Evolutionary conservation across 1,140 invertebrate species (phyloP), one percentile per base, ranked within the genome.

Genomic region (Leptonema lineaticorne): DNA sequence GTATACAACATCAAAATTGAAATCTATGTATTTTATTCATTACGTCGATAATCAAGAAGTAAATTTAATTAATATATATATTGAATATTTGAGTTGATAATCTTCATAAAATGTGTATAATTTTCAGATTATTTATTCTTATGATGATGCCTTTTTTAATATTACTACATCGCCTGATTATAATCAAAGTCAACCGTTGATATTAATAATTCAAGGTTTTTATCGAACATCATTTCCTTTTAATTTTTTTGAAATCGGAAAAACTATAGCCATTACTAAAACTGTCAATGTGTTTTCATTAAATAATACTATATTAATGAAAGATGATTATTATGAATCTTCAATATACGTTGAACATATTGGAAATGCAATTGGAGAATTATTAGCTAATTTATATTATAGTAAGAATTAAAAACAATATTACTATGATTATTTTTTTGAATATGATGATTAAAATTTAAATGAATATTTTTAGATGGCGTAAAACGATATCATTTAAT

Each of bases 291-390:
- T 79, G 8, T 14, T 81, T 18, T 78, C 77, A 1, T 68, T 81
- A 65, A 79, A 81, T 65, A 75, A 74, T 33, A 76, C 78, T 65
- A 70, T 76, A 0, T 70, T 79, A 6, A 76, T 81, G 66, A 53
- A 70, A 8, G 78, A 76, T 75, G 46, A 78, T 41, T 81, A 81
- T 67, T 70, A 79, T 0, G 76, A 77, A 20, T 70, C 79, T 20
- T 73, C 76, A 6, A 79, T 76, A 0, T 78, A 79, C 71, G 76
- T 79, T 37, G 70, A 74, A 7, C 78, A 77, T 68, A 78, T 82
- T 29, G 80, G 79, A 0, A 69, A 75, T 50, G 75, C 70, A 57
- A 66, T 82, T 4, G 80, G 78, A 0, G 69, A 73, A 18, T 63
- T 76, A 0, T 69, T 82, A 7, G 76, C 76, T 0, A 63, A 72